phyloP scores from a whole-genome alignment of 2,888 invertebrate genomes.

The Tipula helvola region DNA sequence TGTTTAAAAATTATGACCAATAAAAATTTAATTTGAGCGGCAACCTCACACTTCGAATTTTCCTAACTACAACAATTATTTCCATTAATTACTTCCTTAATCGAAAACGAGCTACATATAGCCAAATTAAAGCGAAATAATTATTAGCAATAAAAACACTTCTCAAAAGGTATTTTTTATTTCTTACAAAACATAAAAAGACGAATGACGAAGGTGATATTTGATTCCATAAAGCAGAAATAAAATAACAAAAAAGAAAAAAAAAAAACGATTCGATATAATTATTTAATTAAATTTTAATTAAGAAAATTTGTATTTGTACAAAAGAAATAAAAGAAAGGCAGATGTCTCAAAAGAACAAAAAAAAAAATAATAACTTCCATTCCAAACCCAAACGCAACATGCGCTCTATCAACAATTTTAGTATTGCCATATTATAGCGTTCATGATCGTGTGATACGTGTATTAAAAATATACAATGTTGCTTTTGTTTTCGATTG shows the following conservation, averaged over 20 bases:
- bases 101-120: too few species aligned
- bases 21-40: too few species aligned
- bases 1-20: too few species aligned
- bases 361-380: neutral
- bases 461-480: neutral
- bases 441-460: neutral
- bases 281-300: neutral
- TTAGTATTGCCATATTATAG: neutral
- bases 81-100: too few species aligned
- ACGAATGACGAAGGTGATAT: neutral
- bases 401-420: neutral
- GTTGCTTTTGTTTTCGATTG: neutral
- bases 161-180: neutral
- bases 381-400: neutral
- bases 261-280: neutral
- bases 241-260: neutral
- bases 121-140: too few species aligned
- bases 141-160: neutral
- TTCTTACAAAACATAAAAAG: neutral
- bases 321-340: neutral
- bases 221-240: neutral
- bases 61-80: too few species aligned
- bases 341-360: neutral
- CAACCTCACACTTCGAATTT: too few species aligned
- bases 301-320: neutral